Evolutionary conservation across 2,888 invertebrate species (phyloP), one percentile per base, ranked within the genome.

Genomic region (Byasa hedistus): DNA sequence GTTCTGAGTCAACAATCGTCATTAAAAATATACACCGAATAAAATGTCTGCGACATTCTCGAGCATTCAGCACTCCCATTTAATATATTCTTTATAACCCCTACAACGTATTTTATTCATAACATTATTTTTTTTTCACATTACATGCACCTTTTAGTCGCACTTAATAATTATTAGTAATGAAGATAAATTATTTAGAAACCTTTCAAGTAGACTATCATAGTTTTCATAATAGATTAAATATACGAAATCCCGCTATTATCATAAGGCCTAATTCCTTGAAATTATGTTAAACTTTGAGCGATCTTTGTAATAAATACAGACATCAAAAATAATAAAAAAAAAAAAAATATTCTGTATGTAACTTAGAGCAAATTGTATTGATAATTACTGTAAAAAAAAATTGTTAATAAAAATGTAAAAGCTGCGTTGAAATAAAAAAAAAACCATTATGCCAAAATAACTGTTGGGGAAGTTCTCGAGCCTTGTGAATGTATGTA

Each of bases 91-190:
- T 71, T 77, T 73, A 71, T 71, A 67, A 69, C n/a, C 67, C 67
- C 69, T 72, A 72, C 69, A 68, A 73, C 64, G 64, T 69, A 68
- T 70, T 74, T 77, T 77, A 78, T 75, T 78, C 76, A 71, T 75
- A 76, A 77, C 74, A 73, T 71, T 73, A 63, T 69, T 71, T 58
- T 71, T 5, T 12, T 51, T 52, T 54, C 63, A 67, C 71, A 74
- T 72, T 69, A 73, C 69, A 75, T 68, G 65, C 70, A 68, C 68
- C 65, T 55, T 58, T 65, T 66, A 68, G 61, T 71, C 68, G 70
- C 69, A 70, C 63, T 69, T 64, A 19, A 61, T 57, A 60, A 61
- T 56, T 59, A 57, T 63, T 59, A 54, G 57, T 57, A 57, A 39
- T 65, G 17, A 36, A 55, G 36, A 64, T 36, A 15, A 52, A 48